These are phyloP conservation scores for Zonotrichia leucophrys DNA, from an alignment of 2,113 vertebrate genomes.

Conservation along the genomic window DNA sequence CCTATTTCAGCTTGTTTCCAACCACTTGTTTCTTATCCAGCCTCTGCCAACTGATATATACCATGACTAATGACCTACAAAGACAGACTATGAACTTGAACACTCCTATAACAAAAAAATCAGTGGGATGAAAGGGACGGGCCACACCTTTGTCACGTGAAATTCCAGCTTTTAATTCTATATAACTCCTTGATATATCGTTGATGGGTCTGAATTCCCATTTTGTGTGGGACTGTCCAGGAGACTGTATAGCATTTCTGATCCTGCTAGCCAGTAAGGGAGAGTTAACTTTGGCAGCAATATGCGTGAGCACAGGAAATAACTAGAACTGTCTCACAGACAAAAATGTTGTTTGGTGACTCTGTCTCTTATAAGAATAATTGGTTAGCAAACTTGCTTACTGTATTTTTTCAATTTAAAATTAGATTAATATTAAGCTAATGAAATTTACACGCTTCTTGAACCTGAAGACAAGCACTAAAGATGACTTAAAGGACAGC, in stretches of 20 bases:
- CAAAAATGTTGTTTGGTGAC: background rate
- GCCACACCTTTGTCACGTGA: fast-evolving
- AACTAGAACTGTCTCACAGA: background rate
- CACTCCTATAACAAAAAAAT: background rate
- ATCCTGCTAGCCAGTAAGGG: background rate
- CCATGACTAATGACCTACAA: background rate
- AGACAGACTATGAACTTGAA: background rate
- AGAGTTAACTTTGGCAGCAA: background rate
- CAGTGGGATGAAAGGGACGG: background rate
- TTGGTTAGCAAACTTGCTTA: background rate
- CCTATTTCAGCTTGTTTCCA: background rate
- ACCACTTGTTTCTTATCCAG: background rate
- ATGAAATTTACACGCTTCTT: background rate
- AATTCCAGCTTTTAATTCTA: background rate
- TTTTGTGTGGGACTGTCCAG: background rate
- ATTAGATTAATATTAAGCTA: background rate
- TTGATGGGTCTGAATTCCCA: background rate
- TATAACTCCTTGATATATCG: background rate
- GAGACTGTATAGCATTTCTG: background rate
- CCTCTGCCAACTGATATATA: background rate
- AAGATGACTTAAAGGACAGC: background rate
- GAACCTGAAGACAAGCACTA: background rate
- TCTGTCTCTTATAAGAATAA: background rate
- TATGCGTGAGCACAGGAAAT: background rate
- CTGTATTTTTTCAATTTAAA: background rate